Percentiles rank a stretch among this genome's conserved stretches.
Conservation (phyloP, 2,888 invertebrate species). For the Xestobium rufovillosum region DNA sequence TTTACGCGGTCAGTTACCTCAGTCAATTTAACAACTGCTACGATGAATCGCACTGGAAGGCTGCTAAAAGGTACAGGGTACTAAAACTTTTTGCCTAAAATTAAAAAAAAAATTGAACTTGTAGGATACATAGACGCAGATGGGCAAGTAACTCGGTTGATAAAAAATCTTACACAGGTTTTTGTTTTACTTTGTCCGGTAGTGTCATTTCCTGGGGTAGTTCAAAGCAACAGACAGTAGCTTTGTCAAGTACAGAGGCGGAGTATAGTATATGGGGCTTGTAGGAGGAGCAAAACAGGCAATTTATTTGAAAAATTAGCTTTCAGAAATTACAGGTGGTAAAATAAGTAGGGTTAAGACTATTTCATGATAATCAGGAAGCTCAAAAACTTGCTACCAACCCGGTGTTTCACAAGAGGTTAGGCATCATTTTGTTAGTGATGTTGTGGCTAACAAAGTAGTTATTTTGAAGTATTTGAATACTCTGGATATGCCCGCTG, state of each 20-base stretch:
- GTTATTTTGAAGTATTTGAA: slow-evolving; percentile 4
- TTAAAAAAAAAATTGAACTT: slow-evolving; percentile 14
- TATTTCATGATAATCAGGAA: slow-evolving; percentile 6
- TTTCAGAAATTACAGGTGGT: slow-evolving; percentile 2
- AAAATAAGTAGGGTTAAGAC: slow-evolving; percentile 2
- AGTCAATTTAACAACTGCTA: slow-evolving; percentile 24
- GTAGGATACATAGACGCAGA: slow-evolving; percentile 17
- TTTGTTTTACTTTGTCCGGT: slow-evolving; percentile 14
- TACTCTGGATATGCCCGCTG: slow-evolving; percentile 6
- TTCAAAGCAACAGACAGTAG: slow-evolving; percentile 13
- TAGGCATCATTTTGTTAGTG: slow-evolving; percentile 5
- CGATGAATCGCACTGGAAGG: slow-evolving; percentile 16
- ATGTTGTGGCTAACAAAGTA: slow-evolving; percentile 8
- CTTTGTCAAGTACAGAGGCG: not conserved
- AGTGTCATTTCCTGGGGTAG: slow-evolving; percentile 15
- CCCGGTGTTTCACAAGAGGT: slow-evolving; percentile 1
- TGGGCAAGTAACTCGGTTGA: slow-evolving; percentile 17
- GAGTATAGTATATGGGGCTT: slow-evolving; percentile 4
- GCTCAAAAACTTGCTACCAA: slow-evolving; percentile 1
- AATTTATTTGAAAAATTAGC: slow-evolving; percentile 3
- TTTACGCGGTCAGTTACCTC: slow-evolving; percentile 22
- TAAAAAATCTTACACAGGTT: slow-evolving; percentile 19
- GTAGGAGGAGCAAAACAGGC: slow-evolving; percentile 1
- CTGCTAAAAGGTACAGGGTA: slow-evolving; percentile 19
- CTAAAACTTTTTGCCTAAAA: slow-evolving; percentile 14